Percentiles rank a stretch among this genome's conserved stretches.
phyloP scores from a whole-genome alignment of 1,140 invertebrate species.

The Drosophila ambigua region DNA sequence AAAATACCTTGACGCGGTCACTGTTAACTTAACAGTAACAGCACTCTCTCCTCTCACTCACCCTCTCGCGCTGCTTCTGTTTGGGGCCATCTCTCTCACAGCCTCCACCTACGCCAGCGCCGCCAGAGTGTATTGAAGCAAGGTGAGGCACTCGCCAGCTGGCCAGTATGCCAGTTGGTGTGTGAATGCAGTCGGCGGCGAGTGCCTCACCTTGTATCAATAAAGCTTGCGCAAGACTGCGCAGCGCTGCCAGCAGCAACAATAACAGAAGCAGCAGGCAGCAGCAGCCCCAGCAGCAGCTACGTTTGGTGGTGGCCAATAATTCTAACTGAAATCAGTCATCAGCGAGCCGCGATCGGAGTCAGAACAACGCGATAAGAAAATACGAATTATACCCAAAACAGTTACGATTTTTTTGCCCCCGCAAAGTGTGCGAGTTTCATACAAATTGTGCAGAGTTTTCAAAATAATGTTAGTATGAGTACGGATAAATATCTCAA shows the following conservation, averaged over 20 bases:
- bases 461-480: slow-evolving; percentile 52
- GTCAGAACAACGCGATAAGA: slow-evolving; percentile 50
- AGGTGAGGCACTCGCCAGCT: too few species aligned
- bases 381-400: slow-evolving; percentile 14
- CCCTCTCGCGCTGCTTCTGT: slow-evolving; percentile 3
- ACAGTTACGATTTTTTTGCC: slow-evolving; percentile 9
- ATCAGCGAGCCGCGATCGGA: slow-evolving; percentile 62
- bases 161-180: too few species aligned
- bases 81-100: slow-evolving; percentile 4
- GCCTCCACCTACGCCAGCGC: slow-evolving; percentile 34
- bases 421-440: slow-evolving; percentile 23
- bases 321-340: slow-evolving; percentile 71
- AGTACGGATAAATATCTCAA: neutral
- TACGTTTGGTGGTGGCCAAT: slow-evolving; percentile 59
- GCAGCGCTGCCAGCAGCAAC: slow-evolving; percentile 34
- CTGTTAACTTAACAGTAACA: slow-evolving; percentile 38
- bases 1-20: slow-evolving; percentile 28
- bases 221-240: slow-evolving; percentile 9
- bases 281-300: slow-evolving; percentile 37
- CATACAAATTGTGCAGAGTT: slow-evolving; percentile 58
- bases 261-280: slow-evolving; percentile 22
- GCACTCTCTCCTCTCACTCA: slow-evolving; percentile 19
- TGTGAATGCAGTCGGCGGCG: too few species aligned
- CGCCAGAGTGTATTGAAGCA: too few species aligned
- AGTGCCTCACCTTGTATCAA: too few species aligned